Percentiles rank a stretch among this genome's conserved stretches.
Evolutionary conservation across 2,888 invertebrate species (phyloP).

Genomic region (Drosophila yooni): DNA sequence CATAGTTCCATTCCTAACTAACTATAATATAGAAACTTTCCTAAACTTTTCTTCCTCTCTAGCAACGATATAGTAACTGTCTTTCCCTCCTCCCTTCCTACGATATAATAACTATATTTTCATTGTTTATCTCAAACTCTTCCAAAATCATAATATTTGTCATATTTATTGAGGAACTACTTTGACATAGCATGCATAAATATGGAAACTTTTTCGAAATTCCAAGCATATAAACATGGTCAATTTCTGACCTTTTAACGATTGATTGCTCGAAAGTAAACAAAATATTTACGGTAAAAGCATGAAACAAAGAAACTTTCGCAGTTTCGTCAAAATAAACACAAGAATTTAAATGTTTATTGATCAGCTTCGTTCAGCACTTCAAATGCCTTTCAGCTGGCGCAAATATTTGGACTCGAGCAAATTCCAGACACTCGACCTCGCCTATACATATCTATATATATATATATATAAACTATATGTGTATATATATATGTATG

Average conservation of each 20-base stretch:
- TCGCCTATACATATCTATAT: background rate
- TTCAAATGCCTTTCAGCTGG: conserved; percentile 6
- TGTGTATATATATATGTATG: background rate
- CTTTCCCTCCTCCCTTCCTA: background rate
- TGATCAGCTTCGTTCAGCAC: conserved; percentile 15
- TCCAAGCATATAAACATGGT: no score
- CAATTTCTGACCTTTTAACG: background rate
- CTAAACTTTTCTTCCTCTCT: background rate
- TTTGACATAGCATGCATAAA: background rate
- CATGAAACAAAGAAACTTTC: conserved; percentile 12
- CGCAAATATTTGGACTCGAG: conserved; percentile 37
- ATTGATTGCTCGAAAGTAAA: conserved; percentile 5
- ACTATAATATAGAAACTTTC: background rate
- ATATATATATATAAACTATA: background rate
- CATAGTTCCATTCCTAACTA: no score
- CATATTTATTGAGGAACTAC: background rate
- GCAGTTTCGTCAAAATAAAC: conserved; percentile 19
- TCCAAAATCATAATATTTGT: background rate
- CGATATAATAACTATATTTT: background rate
- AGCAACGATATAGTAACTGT: background rate
- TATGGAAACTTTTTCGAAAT: background rate
- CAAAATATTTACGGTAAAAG: conserved; percentile 1
- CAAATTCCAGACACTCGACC: conserved; percentile 10
- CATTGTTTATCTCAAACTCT: background rate
- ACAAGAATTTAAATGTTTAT: conserved; percentile 19